Base-by-base conservation (phyloP, 2,888 invertebrate species). In the Laothoe populi region DNA sequence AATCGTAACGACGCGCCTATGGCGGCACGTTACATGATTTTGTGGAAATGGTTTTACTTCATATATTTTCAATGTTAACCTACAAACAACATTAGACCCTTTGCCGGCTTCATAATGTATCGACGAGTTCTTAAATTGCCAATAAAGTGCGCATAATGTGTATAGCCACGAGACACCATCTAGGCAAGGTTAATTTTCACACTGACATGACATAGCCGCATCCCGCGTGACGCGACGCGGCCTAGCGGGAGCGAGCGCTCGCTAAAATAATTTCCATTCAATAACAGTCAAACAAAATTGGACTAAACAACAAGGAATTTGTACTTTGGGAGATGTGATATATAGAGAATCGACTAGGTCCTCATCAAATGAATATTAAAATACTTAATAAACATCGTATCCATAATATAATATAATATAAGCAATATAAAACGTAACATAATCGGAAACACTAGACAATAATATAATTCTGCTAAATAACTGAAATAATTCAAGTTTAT, bases 301-400 rank as follows among this genome's bases (percentile, higher is more conserved):
- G 92, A 93, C 93, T 93, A 93, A 93, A 93, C 92, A 93, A 93
- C 93, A 93, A 93, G 93, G 90, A 91, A 93, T 93, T 93, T 93
- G 93, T 93, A 93, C 93, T 93, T 93, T 93, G 93, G 92, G 92
- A 92, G 84, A 90, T 92, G 92, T 93, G 92, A 92, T 92, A 92
- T 92, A 90, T 86, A 90, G 91, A 91, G 92, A 92, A 90, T 87
- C 92, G 93, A 93, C 93, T 93, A 93, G 92, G 90, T 89, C 87
- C 92, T 92, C 92, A 91, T 92, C 91, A 88, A 92, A 92, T 91
- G 90, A 92, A 90, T 89, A 89, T 90, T 90, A 90, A 88, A 75
- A 90, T 90, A 92, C 89, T 90, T 88, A 91, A 90, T 91, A 92
- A 92, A 92, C 90, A 92, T 90, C 84, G 90, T 90, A 87, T 88